Base-by-base conservation (phyloP, 2,888 invertebrate genomes). In the Leuctra nigra region DNA sequence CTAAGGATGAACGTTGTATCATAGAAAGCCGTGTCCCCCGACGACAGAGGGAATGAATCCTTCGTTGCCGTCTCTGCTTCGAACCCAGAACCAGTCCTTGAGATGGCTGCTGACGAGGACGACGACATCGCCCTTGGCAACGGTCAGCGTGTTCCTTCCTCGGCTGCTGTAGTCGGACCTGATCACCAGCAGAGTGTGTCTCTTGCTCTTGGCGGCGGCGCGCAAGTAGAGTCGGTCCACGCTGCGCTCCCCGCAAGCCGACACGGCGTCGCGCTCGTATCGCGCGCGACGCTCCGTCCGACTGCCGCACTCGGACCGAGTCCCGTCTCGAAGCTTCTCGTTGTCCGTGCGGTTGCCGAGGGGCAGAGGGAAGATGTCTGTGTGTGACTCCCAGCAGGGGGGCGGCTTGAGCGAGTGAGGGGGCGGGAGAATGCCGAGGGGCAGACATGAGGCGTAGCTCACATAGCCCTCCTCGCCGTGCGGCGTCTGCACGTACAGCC, bases 401-500 rank as follows among this genome's bases (percentile, higher is more conserved):
- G 79, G 80, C 50, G 82, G 80, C 64, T 80, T 81, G 61, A 78
- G 75, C 2, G 72, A 63, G 20, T 55, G 52, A 24, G 16, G 68
- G 41, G 77, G 78, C 3, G 86, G 86, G 60, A 86, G 67, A 63
- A 86, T 85, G 23, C 90, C 90, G 53, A 91, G 71, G 1, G 90
- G 90, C 61, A 90, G 69, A 67, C 90, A 90, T 2, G 87, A 83
- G 14, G 81, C 78, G 62, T 88, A 89, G 61, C 82, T 78, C 20
- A 91, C 84, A 65, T 90, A 91, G 0, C 91, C 91, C 69, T 90
- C 90, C 63, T 88, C 85, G 0, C 85, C 87, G 64, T 90, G 91
- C 2, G 90, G 88, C 1, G 90, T 91, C 70, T 90, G 89, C 16
- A 86, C 88, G 67, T 89, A 91, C 35, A 91, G 72, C 91, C 91